Percentiles rank a stretch among this genome's conserved stretches.
Conservation (phyloP, 2,113 vertebrate genomes). For the Nesogale talazaci region DNA sequence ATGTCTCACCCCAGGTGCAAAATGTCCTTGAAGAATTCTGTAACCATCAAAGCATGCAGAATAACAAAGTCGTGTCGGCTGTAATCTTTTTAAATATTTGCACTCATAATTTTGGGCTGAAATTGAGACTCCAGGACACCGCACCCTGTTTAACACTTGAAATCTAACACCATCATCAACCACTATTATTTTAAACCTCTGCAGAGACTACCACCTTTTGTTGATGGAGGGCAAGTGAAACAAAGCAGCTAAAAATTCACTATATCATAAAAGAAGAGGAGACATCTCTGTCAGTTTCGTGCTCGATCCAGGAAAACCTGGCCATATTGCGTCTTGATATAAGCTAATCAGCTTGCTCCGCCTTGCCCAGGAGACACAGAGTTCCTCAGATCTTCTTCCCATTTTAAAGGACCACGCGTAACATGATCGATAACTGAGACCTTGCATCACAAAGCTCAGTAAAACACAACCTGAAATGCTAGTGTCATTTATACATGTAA, state of each 20-base stretch:
- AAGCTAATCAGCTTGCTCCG: constrained; percentile 60
- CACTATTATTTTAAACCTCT: constrained; percentile 30
- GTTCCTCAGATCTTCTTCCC: constrained; percentile 56
- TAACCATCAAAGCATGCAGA: not conserved
- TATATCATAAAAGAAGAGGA: constrained; percentile 44
- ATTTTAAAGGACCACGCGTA: constrained; percentile 53
- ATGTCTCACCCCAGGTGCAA: not conserved
- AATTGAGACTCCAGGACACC: not conserved
- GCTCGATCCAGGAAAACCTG: constrained; percentile 55
- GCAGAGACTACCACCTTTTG: not conserved
- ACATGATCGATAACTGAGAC: constrained; percentile 39
- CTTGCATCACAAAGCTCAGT: constrained; percentile 59
- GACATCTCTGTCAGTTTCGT: constrained; percentile 45
- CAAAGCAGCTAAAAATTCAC: constrained; percentile 55
- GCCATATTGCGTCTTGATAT: constrained; percentile 58
- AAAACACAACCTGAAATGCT: constrained; percentile 67
- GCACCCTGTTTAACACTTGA: constrained; percentile 15
- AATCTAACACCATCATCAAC: constrained; percentile 51
- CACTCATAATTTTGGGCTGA: constrained; percentile 23
- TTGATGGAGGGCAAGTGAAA: constrained; percentile 62
- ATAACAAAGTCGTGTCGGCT: not conserved
- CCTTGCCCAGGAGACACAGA: constrained; percentile 52
- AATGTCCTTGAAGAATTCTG: constrained; percentile 7
- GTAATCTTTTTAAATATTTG: constrained; percentile 9
- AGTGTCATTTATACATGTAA: constrained; percentile 67